phyloP scores from a whole-genome alignment of 2,888 invertebrate species.

The Pimpla rufipes region DNA sequence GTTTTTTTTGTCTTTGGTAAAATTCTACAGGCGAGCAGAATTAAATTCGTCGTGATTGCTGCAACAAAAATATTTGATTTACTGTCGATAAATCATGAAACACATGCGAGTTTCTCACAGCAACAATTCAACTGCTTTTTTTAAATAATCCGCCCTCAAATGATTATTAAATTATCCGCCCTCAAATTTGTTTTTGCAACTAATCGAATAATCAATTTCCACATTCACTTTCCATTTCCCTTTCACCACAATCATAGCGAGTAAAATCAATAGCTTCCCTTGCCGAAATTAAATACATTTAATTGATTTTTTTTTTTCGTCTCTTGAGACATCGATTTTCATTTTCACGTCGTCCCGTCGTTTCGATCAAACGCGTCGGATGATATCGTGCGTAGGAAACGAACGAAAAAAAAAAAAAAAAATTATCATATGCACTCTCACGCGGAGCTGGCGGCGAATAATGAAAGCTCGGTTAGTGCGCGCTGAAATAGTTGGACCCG shows the following conservation, averaged over 20 bases:
- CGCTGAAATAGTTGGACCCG: conserved; percentile 21
- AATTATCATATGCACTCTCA: conserved; percentile 16
- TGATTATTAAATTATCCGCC: too few relatives aligned
- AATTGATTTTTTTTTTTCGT: background rate
- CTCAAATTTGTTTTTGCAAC: too few relatives aligned
- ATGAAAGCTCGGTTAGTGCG: background rate
- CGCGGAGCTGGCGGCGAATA: conserved; percentile 1
- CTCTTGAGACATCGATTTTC: background rate
- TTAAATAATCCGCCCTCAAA: too few relatives aligned
- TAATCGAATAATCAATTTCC: too few relatives aligned
- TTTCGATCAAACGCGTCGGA: background rate
- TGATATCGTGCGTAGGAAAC: background rate
- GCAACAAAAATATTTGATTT: too few relatives aligned
- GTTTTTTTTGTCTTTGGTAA: too few relatives aligned
- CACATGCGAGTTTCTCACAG: too few relatives aligned
- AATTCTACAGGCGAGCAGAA: too few relatives aligned
- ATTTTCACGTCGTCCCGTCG: background rate
- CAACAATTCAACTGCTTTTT: too few relatives aligned
- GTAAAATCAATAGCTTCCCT: background rate
- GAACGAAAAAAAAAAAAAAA: background rate
- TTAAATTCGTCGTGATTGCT: background rate
- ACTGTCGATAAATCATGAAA: too few relatives aligned
- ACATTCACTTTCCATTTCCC: too few relatives aligned
- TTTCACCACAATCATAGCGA: too few relatives aligned
- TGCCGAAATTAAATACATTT: background rate